phyloP scores from a whole-genome alignment of 2,888 invertebrate genomes.

The Morpho deidamia region DNA sequence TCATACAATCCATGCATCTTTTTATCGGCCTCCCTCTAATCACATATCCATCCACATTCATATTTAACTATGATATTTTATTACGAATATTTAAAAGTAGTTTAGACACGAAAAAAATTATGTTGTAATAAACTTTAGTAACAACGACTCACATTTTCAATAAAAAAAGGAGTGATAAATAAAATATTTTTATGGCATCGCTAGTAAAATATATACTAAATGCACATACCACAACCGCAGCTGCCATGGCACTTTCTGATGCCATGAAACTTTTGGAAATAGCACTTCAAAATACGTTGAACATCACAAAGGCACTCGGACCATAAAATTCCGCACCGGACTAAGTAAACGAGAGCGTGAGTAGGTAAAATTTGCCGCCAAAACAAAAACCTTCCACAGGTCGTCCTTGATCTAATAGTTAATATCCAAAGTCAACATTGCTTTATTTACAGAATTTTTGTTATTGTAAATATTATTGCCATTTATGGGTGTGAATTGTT shows the following conservation, averaged over 20 bases:
- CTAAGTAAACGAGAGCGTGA: background rate
- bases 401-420: background rate
- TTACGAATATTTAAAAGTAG: no score
- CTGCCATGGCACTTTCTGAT: slow-evolving; percentile 52
- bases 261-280: slow-evolving; percentile 38
- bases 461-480: background rate
- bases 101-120: no score
- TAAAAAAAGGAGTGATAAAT: no score
- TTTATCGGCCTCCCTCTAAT: no score
- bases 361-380: slow-evolving; percentile 18
- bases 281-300: slow-evolving; percentile 6
- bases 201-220: no score
- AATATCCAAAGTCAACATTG: background rate
- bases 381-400: slow-evolving; percentile 2
- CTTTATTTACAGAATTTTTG: background rate
- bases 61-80: no score
- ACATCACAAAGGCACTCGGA: slow-evolving; percentile 5
- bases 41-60: no score
- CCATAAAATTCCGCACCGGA: background rate
- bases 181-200: background rate
- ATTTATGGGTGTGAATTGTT: background rate
- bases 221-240: slow-evolving; percentile 50
- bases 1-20: no score
- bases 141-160: no score
- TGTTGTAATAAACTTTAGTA: no score